Base-by-base conservation (phyloP, 2,797 vertebrate genomes). In the Chrysocyon brachyurus region DNA sequence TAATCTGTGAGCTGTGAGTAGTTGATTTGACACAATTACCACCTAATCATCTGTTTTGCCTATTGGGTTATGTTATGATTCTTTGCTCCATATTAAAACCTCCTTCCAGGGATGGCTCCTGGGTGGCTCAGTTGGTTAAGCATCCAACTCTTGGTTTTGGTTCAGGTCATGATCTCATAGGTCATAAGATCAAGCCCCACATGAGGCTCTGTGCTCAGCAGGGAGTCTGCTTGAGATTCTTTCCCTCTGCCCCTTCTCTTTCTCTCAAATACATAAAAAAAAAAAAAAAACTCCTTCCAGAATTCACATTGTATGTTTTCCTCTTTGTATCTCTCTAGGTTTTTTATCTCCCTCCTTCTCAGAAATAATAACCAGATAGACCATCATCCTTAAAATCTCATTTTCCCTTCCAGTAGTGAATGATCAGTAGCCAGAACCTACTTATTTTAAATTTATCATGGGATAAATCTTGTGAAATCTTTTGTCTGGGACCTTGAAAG, bases 41-140 rank as follows among this genome's bases (percentile, higher is more conserved):
- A 72, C 61, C 87, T 95, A 90, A 94, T 96, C 82, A 96, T 54
- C 90, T 96, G 36, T 91, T 95, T 96, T 73, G 70, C 68, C 64
- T 95, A 5, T 81, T 68, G 92, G 57, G 16, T 90, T 94, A 78
- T 54, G 21, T 49, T 57, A 26, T 24, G 40, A 54, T 56, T 87
- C 68, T 91, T 95, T 28, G 22, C 81, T 78, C 79, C 28, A 31
- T 8, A 57, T 78, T 87, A 63, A 92, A 90, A 63, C 94, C n/a
- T n/a, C 59, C 64, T 92, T 94, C 59, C 12, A 40, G n/a, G 75
- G 66, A 9, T 0, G 17, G 40, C 40, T 46, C 66, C 66, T 33
- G 66, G 9, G 66, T 68, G n/a, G n/a, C 66, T 68, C 66, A 21
- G 66, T 68, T n/a, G 21, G n/a, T 33, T 68, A 68, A 33, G 33